These are phyloP conservation scores for Pseudocheirus occidentalis DNA, from an alignment of 2,797 vertebrate species.

Conservation along the genomic window DNA sequence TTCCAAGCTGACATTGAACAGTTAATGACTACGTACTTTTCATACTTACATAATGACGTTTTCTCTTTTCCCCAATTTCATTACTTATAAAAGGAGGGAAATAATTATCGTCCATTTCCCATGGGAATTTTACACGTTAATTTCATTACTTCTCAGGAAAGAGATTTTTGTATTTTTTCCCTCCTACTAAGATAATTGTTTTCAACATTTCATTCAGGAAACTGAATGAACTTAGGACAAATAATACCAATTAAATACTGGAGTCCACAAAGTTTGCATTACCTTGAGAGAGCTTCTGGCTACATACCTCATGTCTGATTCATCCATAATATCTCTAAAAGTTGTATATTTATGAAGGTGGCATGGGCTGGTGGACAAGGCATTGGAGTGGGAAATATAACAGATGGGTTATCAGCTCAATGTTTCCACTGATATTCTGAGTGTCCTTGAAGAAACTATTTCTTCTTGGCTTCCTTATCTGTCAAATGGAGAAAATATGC, in stretches of 20 bases:
- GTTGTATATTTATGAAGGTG: not conserved
- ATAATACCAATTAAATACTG: not conserved
- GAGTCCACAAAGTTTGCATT: not conserved
- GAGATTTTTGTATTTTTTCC: not conserved
- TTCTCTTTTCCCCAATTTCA: not conserved
- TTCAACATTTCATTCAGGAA: not conserved
- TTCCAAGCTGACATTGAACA: not conserved
- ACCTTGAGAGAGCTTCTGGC: not conserved
- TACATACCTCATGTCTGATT: not conserved
- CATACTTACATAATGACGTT: not conserved
- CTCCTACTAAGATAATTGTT: conserved; percentile 24
- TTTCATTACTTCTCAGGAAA: conserved; percentile 9
- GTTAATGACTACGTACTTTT: not conserved
- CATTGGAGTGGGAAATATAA: not conserved
- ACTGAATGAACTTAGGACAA: not conserved
- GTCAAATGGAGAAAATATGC: not conserved
- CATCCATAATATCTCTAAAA: not conserved
- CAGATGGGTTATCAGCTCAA: not conserved
- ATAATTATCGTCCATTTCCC: not conserved
- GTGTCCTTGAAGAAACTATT: not conserved
- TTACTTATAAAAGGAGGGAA: not conserved
- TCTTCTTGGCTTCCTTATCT: not conserved
- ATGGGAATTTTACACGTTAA: not conserved
- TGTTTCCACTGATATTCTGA: not conserved
- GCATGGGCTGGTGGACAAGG: accelerated